Evolutionary conservation across 2,888 invertebrate species (phyloP).

Genomic region (Chelonus formosanus): DNA sequence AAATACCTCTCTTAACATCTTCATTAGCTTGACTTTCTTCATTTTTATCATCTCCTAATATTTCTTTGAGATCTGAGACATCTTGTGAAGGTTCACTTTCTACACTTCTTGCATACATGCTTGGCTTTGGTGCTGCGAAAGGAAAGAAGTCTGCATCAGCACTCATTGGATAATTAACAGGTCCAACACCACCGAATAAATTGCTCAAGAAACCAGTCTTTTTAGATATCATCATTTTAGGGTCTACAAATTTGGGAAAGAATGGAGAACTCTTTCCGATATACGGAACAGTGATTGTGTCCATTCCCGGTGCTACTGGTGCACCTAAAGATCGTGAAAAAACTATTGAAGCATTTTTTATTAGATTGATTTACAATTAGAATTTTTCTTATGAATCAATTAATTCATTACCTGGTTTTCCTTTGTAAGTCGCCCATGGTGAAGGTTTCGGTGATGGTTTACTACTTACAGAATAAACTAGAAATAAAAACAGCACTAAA

Average conservation of each 20-base stretch:
- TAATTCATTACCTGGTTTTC: conserved; percentile 28
- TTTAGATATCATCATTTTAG: conserved; percentile 53
- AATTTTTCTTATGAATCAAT: neutral
- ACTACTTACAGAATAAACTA: conserved; percentile 40
- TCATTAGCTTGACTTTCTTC: neutral
- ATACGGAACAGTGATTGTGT: conserved; percentile 53
- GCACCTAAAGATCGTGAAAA: conserved; percentile 50
- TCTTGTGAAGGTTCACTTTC: conserved; percentile 15
- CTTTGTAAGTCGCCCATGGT: conserved; percentile 43
- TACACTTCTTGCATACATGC: conserved; percentile 27
- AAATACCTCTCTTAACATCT: conserved; percentile 29
- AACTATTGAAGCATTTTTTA: conserved; percentile 34
- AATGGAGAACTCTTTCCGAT: conserved; percentile 51
- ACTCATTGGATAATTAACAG: conserved; percentile 35
- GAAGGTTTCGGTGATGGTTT: conserved; percentile 49
- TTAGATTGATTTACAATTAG: neutral
- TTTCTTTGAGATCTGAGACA: conserved; percentile 7
- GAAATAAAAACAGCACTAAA: conserved; percentile 36
- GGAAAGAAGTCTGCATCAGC: neutral
- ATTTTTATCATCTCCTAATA: conserved; percentile 21
- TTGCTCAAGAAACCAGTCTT: conserved; percentile 53
- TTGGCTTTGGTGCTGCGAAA: conserved; percentile 12
- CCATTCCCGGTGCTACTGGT: conserved; percentile 42
- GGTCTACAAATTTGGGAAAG: conserved; percentile 58
- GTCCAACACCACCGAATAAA: conserved; percentile 50